These are phyloP conservation scores for Xenopus laevis DNA, from an alignment of 2,113 vertebrate genomes.

Conservation along the genomic window DNA sequence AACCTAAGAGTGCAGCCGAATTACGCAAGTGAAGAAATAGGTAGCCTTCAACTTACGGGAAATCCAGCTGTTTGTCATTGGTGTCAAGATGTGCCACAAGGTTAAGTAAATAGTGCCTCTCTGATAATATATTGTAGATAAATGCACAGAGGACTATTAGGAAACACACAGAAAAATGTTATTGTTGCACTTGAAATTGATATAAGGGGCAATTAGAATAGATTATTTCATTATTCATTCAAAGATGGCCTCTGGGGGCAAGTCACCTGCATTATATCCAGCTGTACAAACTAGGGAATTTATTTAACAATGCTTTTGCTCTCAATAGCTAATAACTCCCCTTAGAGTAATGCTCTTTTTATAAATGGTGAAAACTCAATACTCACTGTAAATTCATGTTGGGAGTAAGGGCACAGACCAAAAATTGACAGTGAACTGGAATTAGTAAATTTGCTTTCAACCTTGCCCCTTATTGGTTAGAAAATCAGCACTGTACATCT, in stretches of 20 bases:
- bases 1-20: not conserved
- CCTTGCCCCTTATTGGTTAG: no score
- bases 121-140: not conserved
- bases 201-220: not conserved
- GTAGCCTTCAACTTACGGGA: not conserved
- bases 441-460: no score
- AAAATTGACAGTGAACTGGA: no score
- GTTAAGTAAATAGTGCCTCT: not conserved
- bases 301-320: not conserved
- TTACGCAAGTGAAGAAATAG: not conserved
- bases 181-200: not conserved
- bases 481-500: no score
- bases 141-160: not conserved
- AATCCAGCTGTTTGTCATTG: not conserved
- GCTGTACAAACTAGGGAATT: not conserved
- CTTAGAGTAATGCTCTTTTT: no score
- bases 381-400: no score
- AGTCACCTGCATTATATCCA: not conserved
- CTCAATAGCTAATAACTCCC: not conserved
- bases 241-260: not conserved
- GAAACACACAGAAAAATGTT: not conserved
- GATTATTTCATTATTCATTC: not conserved
- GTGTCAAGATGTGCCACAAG: not conserved
- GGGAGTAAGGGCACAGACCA: no score
- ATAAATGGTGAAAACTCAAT: no score